Evolutionary conservation across 2,797 vertebrate genomes (phyloP), one percentile per base, ranked within the genome.

Genomic region (Chelmon rostratus): DNA sequence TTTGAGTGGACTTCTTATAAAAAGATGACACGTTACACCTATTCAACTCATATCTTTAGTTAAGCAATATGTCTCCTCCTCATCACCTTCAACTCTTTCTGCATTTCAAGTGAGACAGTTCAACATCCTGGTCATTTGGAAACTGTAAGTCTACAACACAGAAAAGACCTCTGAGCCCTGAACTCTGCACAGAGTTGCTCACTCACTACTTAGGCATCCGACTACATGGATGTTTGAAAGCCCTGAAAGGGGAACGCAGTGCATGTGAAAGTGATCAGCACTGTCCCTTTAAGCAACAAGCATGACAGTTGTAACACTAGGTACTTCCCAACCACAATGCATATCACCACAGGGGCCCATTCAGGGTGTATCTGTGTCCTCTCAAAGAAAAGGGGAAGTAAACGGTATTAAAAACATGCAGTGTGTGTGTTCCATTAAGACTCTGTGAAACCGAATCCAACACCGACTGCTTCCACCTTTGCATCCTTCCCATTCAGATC

Each of bases 311-410:
- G 90, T 92, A 93, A 88, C 64, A 79, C 79, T 89, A 88, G 91
- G 93, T 92, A 93, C 91, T 93, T 92, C 89, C 93, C 92, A 54
- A 83, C 87, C 83, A 81, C 88, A 91, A 73, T 68, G 75, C 15
- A 61, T 68, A 82, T 66, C 79, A 86, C 77, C 78, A 78, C 78
- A 73, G 90, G 91, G 91, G 86, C 89, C 92, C 72, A 82, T 73
- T 88, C 76, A 87, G 89, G 89, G 91, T 90, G 73, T 83, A 73
- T 84, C 74, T 63, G 58, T 85, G 84, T 86, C 84, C 80, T 83
- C 68, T 81, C 49, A 54, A 47, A 88, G 82, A 92, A 91, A 93
- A 70, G 52, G 68, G 90, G 93, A 93, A 94, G 89, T 91, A 78
- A 77, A 70, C 78, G 84, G 71, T 87, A 80, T 77, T 84, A 57